Evolutionary conservation across 2,113 vertebrate genomes (phyloP).

Genomic region (Boleophthalmus pectinirostris): DNA sequence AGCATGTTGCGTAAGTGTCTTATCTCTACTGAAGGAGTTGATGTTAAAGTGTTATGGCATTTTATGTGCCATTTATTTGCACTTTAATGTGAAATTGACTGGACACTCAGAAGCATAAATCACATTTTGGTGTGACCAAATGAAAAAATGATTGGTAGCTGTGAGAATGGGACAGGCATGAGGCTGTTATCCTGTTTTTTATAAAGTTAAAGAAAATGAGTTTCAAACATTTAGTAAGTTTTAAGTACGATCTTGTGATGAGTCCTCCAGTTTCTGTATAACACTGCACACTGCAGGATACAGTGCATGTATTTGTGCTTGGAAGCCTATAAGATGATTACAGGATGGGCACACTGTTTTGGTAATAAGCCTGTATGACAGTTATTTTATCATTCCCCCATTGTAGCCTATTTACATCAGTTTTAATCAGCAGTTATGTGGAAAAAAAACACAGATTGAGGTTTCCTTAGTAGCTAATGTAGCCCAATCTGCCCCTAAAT

Average conservation of each 20-base stretch:
- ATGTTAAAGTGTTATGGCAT: not conserved
- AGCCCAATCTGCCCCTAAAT: not conserved
- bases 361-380: not conserved
- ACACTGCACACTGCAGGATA: not conserved
- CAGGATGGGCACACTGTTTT: not conserved
- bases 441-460: no score
- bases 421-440: no score
- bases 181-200: not conserved
- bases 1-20: not conserved
- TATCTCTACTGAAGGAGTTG: not conserved
- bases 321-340: not conserved
- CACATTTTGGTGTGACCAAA: slow-evolving; percentile 4
- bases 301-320: not conserved
- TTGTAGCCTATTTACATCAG: no score
- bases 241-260: not conserved
- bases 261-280: not conserved
- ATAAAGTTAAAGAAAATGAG: not conserved
- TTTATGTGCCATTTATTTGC: slow-evolving; percentile 1
- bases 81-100: not conserved
- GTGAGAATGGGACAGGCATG: not conserved
- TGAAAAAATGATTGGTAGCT: not conserved
- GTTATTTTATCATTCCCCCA: no score
- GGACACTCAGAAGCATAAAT: not conserved
- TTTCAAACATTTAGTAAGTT: no score
- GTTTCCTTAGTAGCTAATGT: no score